Conservation (phyloP, 2,888 invertebrate genomes). For the Lutraria lutraria region DNA sequence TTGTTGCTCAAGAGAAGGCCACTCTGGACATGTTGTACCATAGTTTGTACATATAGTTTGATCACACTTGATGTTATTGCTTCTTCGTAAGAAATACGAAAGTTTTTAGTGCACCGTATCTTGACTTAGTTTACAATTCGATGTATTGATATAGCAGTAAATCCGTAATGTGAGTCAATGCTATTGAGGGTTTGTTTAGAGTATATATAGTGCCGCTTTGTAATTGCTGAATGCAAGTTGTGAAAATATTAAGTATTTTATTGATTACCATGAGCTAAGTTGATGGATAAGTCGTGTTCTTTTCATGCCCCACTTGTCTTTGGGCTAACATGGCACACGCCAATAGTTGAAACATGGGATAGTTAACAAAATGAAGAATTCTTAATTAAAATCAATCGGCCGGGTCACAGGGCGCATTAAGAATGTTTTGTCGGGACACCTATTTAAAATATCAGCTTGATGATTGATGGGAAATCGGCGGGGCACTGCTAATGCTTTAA, state of each 20-base stretch:
- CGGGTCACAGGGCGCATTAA: background rate
- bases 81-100: no score
- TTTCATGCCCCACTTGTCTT: slow-evolving; percentile 25
- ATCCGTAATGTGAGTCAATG: background rate
- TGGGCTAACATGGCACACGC: background rate
- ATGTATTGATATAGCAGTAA: no score
- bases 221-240: background rate
- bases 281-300: slow-evolving; percentile 38
- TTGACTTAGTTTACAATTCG: no score
- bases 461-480: background rate
- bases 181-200: background rate
- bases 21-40: no score
- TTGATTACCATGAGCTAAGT: slow-evolving; percentile 8
- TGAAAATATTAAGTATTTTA: slow-evolving; percentile 6
- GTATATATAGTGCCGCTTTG: background rate
- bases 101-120: no score
- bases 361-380: background rate
- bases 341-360: background rate
- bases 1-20: no score
- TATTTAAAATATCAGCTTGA: background rate
- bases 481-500: background rate
- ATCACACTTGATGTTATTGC: no score
- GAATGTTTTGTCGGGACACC: background rate
- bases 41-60: no score
- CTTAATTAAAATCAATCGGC: slow-evolving; percentile 24